Base-by-base conservation (phyloP, 2,888 invertebrate genomes). In the Hirtodrosophila cameraria region DNA sequence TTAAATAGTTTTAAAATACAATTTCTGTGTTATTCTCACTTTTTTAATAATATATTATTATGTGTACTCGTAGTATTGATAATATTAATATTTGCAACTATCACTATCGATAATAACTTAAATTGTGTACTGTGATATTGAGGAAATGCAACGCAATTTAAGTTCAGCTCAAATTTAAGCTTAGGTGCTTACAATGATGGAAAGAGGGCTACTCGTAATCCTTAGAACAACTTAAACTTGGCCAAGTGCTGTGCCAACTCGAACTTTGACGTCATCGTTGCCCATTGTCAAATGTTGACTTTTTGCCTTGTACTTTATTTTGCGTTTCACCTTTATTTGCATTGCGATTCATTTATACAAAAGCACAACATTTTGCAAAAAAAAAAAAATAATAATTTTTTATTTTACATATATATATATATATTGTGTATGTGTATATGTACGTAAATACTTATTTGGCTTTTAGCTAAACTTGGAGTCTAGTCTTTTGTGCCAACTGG, bases 391-490 rank as follows among this genome's bases (percentile, higher is more conserved):
- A n/a, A n/a, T n/a, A n/a, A 20, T 20, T 20, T 75, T 64, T 43
- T 52, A 46, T 39, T 35, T 7, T 18, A 12, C 9, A 23, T 28
- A 6, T 12, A 27, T 52, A 15, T 28, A 1, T 23, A 8, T 7
- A 8, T 23, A 20, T 20, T 20, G 2, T 20, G 2, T 20, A 20
- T 20, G 5, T 35, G 28, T 55, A 15, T 48, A 20, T 41, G 33
- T 41, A 41, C 43, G 28, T 50, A 64, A 57, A 65, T 78, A 69
- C 66, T 69, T 85, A 76, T 85, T 83, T 75, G 76, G 66, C 74
- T 82, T 82, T 80, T 85, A 65, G 80, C 80, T 85, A 73, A 80
- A 82, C 86, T 80, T 70, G 48, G 46, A 75, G 80, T 80, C 76
- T 82, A 65, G 71, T 75, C 79, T 64, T 85, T 80, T 80, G 75